These are phyloP conservation scores for Eolophus roseicapilla DNA, from an alignment of 2,113 vertebrate genomes.

Conservation along the genomic window DNA sequence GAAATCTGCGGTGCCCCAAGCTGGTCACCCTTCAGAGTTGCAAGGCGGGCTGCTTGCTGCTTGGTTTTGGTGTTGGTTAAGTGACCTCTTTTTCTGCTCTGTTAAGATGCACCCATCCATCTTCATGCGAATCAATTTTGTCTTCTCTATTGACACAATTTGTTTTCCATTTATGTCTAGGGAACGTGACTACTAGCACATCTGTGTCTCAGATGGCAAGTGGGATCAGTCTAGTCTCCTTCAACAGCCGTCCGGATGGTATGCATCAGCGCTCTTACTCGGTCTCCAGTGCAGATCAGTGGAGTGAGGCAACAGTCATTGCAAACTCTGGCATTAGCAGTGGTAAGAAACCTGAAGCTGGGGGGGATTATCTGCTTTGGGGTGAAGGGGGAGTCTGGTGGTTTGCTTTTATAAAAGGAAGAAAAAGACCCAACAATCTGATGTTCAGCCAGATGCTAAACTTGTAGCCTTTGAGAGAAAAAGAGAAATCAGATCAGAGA, in stretches of 20 bases:
- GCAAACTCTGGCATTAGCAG: conserved; percentile 97
- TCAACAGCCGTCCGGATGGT: conserved; percentile 89
- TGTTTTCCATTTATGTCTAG: conserved; percentile 76
- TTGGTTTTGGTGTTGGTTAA: not conserved
- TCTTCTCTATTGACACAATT: conserved; percentile 41
- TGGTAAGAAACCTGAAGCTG: conserved; percentile 77
- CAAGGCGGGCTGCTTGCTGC: not conserved
- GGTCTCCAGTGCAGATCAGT: conserved; percentile 97
- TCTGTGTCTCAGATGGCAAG: conserved; percentile 91
- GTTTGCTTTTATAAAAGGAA: not conserved
- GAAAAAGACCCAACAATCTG: rapidly evolving
- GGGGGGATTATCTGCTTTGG: not conserved
- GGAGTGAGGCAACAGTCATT: conserved; percentile 94
- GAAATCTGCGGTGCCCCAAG: not conserved
- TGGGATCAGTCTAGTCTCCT: conserved; percentile 91
- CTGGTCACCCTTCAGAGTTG: not conserved
- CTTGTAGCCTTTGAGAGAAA: not conserved
- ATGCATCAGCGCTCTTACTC: conserved; percentile 97
- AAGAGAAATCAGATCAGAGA: not conserved
- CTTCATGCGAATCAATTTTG: not conserved
- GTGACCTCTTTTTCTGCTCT: not conserved
- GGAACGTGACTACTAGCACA: conserved; percentile 86
- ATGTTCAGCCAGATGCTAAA: not conserved
- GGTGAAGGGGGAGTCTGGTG: not conserved
- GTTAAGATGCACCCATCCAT: not conserved